Evolutionary conservation across 1,140 invertebrate genomes (phyloP).

Genomic region (Danaus plexippus): DNA sequence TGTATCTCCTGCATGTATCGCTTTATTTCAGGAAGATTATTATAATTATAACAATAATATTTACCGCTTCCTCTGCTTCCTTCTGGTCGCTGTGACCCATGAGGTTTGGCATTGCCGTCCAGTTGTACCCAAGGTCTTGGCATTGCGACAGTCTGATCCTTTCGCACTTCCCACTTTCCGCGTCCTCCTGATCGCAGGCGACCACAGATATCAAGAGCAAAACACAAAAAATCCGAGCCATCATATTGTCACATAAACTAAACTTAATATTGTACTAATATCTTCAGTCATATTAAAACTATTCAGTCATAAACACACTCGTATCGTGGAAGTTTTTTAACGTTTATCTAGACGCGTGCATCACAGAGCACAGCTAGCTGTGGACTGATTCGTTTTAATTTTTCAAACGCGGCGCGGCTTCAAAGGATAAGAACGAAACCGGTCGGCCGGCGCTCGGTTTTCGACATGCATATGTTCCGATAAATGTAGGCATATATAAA

Average conservation of each 20-base stretch:
- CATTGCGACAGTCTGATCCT: slow-evolving; percentile 85
- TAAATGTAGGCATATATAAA: slow-evolving; percentile 60
- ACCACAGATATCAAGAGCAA: slow-evolving; percentile 51
- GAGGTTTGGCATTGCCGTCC: slow-evolving; percentile 90
- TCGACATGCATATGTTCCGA: slow-evolving; percentile 57
- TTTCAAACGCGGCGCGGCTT: slow-evolving; percentile 48
- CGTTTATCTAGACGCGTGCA: slow-evolving; percentile 30
- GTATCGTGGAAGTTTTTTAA: slow-evolving; percentile 38
- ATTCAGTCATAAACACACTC: slow-evolving; percentile 49
- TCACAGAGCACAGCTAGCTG: slow-evolving; percentile 23
- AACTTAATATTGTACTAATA: slow-evolving; percentile 34
- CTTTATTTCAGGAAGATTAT: too few relatives aligned
- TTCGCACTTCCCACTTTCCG: slow-evolving; percentile 78
- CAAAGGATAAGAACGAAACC: slow-evolving; percentile 61
- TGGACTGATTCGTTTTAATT: slow-evolving; percentile 48
- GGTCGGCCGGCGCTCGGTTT: slow-evolving; percentile 47
- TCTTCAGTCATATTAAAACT: slow-evolving; percentile 47
- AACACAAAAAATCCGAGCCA: slow-evolving; percentile 53
- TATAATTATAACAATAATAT: slow-evolving; percentile 20
- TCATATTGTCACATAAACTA: slow-evolving; percentile 35
- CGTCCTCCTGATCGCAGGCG: slow-evolving; percentile 47
- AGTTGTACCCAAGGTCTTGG: slow-evolving; percentile 87
- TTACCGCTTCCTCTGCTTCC: slow-evolving; percentile 81
- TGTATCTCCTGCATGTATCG: too few relatives aligned
- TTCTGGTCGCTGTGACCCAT: slow-evolving; percentile 84